Evolutionary conservation across 1,140 invertebrate species (phyloP).

Genomic region (Orchesella cincta): DNA sequence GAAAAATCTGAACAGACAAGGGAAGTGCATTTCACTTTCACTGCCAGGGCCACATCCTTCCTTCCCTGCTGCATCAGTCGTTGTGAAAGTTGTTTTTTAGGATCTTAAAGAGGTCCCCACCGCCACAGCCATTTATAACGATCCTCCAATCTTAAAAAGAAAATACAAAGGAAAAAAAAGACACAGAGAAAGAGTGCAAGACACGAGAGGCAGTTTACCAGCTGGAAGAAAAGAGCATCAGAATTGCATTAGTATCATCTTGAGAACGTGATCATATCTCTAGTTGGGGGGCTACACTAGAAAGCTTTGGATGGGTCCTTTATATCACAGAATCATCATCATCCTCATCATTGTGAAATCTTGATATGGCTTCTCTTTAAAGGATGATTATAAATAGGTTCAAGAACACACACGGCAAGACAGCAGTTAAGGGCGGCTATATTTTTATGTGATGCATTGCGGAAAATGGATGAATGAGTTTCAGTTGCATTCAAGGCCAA

Average conservation of each 20-base stretch:
- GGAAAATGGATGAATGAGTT: slow-evolving; percentile 8
- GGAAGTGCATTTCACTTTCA: slow-evolving; percentile 22
- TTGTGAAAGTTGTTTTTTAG: neutral
- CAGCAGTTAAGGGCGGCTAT: neutral
- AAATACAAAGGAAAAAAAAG: neutral
- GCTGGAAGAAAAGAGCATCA: slow-evolving; percentile 12
- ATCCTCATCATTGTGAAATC: neutral
- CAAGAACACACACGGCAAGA: neutral
- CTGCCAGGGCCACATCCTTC: slow-evolving; percentile 22
- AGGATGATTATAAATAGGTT: neutral
- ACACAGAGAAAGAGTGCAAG: neutral
- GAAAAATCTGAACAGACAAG: neutral
- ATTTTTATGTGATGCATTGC: slow-evolving; percentile 19
- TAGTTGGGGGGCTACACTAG: neutral
- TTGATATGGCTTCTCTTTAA: neutral
- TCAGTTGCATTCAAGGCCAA: slow-evolving; percentile 14
- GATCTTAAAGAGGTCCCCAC: neutral
- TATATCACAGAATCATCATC: neutral
- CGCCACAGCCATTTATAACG: slow-evolving; percentile 1
- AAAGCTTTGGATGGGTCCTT: neutral
- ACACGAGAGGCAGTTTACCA: slow-evolving; percentile 9
- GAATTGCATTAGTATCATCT: slow-evolving; percentile 8
- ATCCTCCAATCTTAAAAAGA: neutral
- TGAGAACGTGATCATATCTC: neutral
- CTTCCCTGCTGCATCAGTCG: neutral